Percentiles rank a stretch among this genome's conserved stretches.
These are phyloP conservation scores for Hestina assimilis DNA, from an alignment of 1,140 invertebrate species.

Conservation along the genomic window DNA sequence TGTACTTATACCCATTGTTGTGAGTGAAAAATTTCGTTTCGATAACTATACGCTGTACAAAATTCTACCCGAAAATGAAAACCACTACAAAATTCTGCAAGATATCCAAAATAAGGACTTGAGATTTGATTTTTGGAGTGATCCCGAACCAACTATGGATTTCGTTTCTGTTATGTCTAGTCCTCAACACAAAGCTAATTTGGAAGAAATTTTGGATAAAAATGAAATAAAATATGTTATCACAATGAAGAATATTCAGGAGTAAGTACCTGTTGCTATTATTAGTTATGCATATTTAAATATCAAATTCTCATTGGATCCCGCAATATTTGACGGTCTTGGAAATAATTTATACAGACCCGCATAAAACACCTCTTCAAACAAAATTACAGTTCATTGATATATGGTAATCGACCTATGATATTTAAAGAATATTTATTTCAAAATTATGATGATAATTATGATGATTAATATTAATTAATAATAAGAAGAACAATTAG, in stretches of 20 bases:
- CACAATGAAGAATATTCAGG: slow-evolving; percentile 53
- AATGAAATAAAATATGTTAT: slow-evolving; percentile 45
- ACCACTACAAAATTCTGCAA: slow-evolving; percentile 44
- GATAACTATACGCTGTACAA: slow-evolving; percentile 58
- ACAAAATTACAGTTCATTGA: too few relatives aligned
- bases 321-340: too few relatives aligned
- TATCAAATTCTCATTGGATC: too few relatives aligned
- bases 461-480: too few relatives aligned
- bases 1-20: slow-evolving; percentile 12
- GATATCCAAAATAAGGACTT: slow-evolving; percentile 36
- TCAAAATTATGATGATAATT: too few relatives aligned
- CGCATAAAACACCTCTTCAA: too few relatives aligned
- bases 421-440: too few relatives aligned
- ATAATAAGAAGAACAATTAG: too few relatives aligned
- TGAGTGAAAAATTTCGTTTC: slow-evolving; percentile 42
- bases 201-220: slow-evolving; percentile 41
- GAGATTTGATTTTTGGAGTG: slow-evolving; percentile 58
- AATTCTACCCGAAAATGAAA: slow-evolving; percentile 44
- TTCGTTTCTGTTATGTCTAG: slow-evolving; percentile 52
- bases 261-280: slow-evolving; percentile 49
- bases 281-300: not conserved
- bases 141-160: slow-evolving; percentile 33
- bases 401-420: too few relatives aligned
- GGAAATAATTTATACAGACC: too few relatives aligned
- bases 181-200: slow-evolving; percentile 42